phyloP scores from a whole-genome alignment of 2,888 invertebrate species.

The Idaea dimidiata region DNA sequence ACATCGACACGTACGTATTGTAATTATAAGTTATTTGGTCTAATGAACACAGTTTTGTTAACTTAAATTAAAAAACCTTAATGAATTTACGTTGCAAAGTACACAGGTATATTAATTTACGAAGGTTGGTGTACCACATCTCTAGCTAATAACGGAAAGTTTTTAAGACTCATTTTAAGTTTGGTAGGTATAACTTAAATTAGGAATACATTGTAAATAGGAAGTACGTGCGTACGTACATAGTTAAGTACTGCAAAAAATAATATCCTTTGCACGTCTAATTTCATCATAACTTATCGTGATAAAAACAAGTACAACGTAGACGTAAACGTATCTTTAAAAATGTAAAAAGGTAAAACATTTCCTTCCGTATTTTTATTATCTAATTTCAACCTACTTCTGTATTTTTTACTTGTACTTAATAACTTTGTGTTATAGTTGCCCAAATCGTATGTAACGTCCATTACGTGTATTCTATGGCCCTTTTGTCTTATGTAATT shows the following conservation, averaged over 20 bases:
- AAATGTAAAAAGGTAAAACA: constrained; percentile 38
- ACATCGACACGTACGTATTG: too few relatives aligned
- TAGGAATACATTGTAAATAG: not conserved
- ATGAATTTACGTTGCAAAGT: not conserved
- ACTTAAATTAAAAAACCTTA: not conserved
- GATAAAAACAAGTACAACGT: not conserved
- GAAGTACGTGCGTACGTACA: too few relatives aligned
- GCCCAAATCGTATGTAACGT: constrained; percentile 18
- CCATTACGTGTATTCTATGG: constrained; percentile 23
- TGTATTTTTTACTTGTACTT: constrained; percentile 30
- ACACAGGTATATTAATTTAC: not conserved
- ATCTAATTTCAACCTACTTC: constrained; percentile 24
- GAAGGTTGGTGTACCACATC: not conserved
- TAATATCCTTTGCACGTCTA: too few relatives aligned
- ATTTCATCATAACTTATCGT: not conserved
- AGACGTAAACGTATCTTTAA: constrained; percentile 26
- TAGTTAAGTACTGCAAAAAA: too few relatives aligned
- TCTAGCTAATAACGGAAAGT: not conserved
- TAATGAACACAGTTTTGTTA: not conserved
- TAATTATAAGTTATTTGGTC: not conserved
- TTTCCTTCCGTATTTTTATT: constrained; percentile 36
- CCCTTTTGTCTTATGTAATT: constrained; percentile 44
- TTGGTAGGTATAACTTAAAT: not conserved
- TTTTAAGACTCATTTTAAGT: not conserved
- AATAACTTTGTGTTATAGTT: constrained; percentile 28